phyloP scores from a whole-genome alignment of 2,888 invertebrate species.

The Steromphala cineraria region DNA sequence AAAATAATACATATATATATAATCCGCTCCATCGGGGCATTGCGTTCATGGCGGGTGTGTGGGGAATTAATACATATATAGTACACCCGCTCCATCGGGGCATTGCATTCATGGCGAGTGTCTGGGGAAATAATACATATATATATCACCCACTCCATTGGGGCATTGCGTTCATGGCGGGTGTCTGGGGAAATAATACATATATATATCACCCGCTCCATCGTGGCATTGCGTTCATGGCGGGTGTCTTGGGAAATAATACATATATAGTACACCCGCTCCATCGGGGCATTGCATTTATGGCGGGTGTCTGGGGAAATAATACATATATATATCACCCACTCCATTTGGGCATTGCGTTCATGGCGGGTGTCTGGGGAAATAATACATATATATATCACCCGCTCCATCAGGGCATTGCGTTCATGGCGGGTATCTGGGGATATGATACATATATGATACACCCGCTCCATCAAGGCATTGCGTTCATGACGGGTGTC shows the following conservation, averaged over 20 bases:
- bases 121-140: too few species aligned
- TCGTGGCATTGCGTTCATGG: too few species aligned
- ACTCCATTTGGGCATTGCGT: constrained; percentile 62
- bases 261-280: not conserved
- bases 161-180: too few species aligned
- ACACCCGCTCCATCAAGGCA: not conserved
- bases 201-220: too few species aligned
- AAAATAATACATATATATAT: not conserved
- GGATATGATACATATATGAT: too few species aligned
- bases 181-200: constrained; percentile 44
- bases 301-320: too few species aligned
- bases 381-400: not conserved
- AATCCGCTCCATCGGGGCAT: not conserved
- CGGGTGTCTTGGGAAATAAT: too few species aligned
- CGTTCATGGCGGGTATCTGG: too few species aligned
- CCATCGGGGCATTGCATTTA: constrained; percentile 60
- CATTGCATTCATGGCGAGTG: too few species aligned
- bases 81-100: constrained; percentile 6
- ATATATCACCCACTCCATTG: too few species aligned
- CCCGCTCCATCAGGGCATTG: too few species aligned
- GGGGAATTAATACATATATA: not conserved
- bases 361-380: not conserved
- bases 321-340: constrained; percentile 46
- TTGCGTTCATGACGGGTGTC: too few species aligned
- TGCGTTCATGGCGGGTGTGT: not conserved